These are phyloP conservation scores for Oreochromis niloticus DNA, from an alignment of 2,113 vertebrate genomes.

Conservation along the genomic window DNA sequence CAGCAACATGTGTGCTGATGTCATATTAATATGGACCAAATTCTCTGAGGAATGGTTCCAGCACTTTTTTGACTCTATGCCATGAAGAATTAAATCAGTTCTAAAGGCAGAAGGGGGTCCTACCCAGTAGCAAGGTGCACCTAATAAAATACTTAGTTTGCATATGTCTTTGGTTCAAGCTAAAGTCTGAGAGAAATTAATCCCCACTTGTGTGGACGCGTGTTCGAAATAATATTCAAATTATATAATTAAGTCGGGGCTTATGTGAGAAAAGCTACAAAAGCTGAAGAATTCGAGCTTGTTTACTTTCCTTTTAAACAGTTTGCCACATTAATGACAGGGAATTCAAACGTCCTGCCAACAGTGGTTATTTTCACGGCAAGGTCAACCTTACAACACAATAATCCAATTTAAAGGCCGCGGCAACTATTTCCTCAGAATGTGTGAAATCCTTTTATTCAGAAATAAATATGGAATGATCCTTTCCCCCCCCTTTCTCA, in stretches of 20 bases:
- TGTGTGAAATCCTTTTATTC: background rate
- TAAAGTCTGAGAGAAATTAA: background rate
- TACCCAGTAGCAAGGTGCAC: background rate
- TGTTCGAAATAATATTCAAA: background rate
- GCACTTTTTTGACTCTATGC: background rate
- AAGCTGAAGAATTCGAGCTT: background rate
- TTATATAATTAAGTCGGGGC: background rate
- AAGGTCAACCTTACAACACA: conserved; percentile 10
- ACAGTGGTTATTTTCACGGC: background rate
- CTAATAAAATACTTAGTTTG: background rate
- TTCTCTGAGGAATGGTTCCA: background rate
- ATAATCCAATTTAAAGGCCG: conserved; percentile 32
- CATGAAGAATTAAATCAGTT: background rate
- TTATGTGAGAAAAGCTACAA: background rate
- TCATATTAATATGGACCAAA: background rate
- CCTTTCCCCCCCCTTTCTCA: background rate
- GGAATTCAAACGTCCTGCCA: background rate
- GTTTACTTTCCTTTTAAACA: background rate
- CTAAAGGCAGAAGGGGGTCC: background rate
- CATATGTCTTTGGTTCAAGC: background rate
- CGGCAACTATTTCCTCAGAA: conserved; percentile 18
- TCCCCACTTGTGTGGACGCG: background rate
- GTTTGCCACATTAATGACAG: background rate
- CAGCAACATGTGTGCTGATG: background rate
- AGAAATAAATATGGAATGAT: background rate